These are phyloP conservation scores for Dasyurus viverrinus DNA, from an alignment of 2,113 vertebrate species.

Conservation along the genomic window DNA sequence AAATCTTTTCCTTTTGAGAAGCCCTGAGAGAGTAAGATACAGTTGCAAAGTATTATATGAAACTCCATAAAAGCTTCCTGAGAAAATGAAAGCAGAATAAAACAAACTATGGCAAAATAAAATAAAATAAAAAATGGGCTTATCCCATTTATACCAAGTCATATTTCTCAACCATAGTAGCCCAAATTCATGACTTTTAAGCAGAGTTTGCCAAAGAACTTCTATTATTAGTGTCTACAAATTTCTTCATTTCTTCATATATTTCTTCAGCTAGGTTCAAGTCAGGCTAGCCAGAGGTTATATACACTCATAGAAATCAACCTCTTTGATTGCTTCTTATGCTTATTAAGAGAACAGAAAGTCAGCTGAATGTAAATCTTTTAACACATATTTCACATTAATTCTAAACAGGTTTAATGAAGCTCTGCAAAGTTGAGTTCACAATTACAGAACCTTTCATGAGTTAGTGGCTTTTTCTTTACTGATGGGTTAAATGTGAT, in stretches of 20 bases:
- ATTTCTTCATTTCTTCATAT: too few species aligned
- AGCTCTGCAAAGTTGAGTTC: background rate
- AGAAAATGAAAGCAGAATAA: background rate
- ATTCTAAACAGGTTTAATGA: constrained; percentile 36
- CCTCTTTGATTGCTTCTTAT: background rate
- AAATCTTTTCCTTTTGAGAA: background rate
- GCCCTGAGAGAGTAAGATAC: background rate
- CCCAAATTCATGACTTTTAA: background rate
- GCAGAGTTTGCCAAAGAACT: background rate
- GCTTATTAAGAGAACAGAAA: background rate
- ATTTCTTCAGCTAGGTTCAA: background rate
- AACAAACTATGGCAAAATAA: constrained; percentile 18
- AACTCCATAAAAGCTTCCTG: constrained; percentile 15
- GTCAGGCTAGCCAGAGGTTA: background rate
- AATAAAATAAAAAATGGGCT: background rate
- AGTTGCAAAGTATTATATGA: background rate
- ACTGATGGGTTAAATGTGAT: background rate
- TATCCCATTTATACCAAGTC: accelerated
- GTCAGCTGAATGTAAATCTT: background rate
- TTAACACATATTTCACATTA: background rate
- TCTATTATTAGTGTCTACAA: background rate
- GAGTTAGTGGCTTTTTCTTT: constrained; percentile 22
- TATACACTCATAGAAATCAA: background rate
- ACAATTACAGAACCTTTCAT: background rate
- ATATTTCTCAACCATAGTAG: background rate